These are phyloP conservation scores for Nycticryphes semicollaris DNA, from an alignment of 2,113 vertebrate species.

Conservation along the genomic window DNA sequence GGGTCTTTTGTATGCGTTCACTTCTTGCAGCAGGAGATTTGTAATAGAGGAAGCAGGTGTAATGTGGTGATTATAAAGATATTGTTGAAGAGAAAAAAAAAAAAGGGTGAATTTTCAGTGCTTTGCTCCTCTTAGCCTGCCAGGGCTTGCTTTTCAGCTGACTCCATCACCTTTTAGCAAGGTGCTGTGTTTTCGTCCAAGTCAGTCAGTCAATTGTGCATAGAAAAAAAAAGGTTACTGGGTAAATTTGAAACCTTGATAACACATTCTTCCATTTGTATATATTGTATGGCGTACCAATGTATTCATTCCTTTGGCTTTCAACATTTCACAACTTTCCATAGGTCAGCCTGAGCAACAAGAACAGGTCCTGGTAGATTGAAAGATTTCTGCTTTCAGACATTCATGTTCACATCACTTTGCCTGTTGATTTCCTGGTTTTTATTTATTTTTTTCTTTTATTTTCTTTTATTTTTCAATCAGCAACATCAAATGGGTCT, in stretches of 20 bases:
- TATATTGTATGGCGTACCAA: constrained; percentile 31
- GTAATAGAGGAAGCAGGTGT: constrained; percentile 77
- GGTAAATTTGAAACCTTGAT: constrained; percentile 49
- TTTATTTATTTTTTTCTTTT: constrained; percentile 73
- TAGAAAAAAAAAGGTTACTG: constrained; percentile 4
- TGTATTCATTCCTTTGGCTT: constrained; percentile 68
- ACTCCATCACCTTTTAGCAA: constrained; percentile 33
- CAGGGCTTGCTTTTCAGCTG: constrained; percentile 44
- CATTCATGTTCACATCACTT: constrained; percentile 77
- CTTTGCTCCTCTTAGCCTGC: constrained; percentile 29
- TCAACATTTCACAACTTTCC: constrained; percentile 67
- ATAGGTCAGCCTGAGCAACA: constrained; percentile 57
- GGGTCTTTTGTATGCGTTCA: not conserved
- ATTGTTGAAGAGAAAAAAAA: not conserved
- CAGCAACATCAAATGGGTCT: constrained; percentile 98
- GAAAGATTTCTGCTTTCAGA: constrained; percentile 67
- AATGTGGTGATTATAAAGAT: constrained; percentile 56
- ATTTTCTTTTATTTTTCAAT: constrained; percentile 79
- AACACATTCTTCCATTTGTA: constrained; percentile 36
- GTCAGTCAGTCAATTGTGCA: not conserved
- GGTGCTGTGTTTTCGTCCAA: constrained; percentile 22
- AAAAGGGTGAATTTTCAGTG: constrained; percentile 1
- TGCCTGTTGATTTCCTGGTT: constrained; percentile 76
- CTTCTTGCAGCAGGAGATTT: constrained; percentile 74
- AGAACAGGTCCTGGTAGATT: constrained; percentile 61